phyloP scores from a whole-genome alignment of 2,888 invertebrate genomes.

The Stratiomys singularior region DNA sequence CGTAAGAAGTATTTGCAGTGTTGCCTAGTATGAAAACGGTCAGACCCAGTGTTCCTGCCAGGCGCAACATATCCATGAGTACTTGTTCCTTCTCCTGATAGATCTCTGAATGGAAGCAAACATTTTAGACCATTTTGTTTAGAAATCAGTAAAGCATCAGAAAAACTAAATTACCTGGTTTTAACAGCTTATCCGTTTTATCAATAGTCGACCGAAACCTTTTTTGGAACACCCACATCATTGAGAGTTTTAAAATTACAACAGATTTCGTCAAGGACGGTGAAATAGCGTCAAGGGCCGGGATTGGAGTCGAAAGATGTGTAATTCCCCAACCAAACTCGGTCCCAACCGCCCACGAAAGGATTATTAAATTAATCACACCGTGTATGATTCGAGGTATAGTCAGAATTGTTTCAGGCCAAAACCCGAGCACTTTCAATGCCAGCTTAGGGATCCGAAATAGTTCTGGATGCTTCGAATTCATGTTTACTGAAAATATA shows the following conservation, averaged over 20 bases:
- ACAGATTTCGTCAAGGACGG: conserved; percentile 60
- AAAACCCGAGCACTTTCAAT: conserved; percentile 59
- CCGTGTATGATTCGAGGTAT: conserved; percentile 55
- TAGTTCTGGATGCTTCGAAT: not conserved
- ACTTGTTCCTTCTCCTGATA: conserved; percentile 55
- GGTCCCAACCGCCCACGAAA: conserved; percentile 58
- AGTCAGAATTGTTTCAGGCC: conserved; percentile 57
- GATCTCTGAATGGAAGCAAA: too few relatives aligned
- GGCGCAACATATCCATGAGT: conserved; percentile 55
- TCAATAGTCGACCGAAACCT: conserved; percentile 10
- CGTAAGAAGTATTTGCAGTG: conserved; percentile 58
- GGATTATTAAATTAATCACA: conserved; percentile 55
- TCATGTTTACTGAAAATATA: too few relatives aligned
- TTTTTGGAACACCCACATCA: conserved; percentile 55
- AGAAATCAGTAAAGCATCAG: not conserved
- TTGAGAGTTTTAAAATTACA: conserved; percentile 59
- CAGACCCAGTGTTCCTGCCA: conserved; percentile 55
- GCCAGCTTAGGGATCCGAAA: conserved; percentile 56
- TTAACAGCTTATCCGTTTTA: not conserved
- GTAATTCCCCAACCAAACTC: conserved; percentile 59
- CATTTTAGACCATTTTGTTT: too few relatives aligned
- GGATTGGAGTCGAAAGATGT: conserved; percentile 56
- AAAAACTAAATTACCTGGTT: conserved; percentile 14
- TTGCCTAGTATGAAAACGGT: conserved; percentile 57
- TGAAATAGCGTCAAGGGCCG: conserved; percentile 62